These are phyloP conservation scores for Penelope pileata DNA, from an alignment of 2,113 vertebrate species.

Conservation along the genomic window DNA sequence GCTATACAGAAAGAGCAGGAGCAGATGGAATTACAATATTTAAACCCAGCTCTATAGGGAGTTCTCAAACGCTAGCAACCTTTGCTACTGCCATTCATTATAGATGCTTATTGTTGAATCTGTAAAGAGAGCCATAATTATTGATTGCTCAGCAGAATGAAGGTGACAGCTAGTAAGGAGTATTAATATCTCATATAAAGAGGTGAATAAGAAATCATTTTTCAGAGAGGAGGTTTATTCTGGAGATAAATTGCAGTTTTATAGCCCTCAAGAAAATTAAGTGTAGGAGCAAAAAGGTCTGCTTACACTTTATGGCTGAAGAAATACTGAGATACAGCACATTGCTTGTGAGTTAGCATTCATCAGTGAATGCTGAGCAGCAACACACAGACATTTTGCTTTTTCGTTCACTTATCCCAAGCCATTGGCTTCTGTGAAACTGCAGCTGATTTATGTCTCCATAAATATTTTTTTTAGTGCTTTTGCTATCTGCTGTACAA, in stretches of 20 bases:
- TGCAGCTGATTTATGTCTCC: not conserved
- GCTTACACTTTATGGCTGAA: not conserved
- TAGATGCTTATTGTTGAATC: not conserved
- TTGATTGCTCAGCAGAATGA: conserved; percentile 36
- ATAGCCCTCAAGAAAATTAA: not conserved
- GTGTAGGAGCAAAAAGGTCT: not conserved
- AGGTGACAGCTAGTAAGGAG: conserved; percentile 19
- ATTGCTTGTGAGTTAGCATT: not conserved
- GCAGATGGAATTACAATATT: conserved; percentile 29
- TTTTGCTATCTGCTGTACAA: not conserved
- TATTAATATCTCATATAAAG: not conserved
- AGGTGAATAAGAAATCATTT: not conserved
- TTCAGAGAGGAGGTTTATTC: not conserved
- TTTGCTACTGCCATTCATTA: conserved; percentile 24
- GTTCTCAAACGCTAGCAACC: conserved; percentile 1
- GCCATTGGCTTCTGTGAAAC: not conserved
- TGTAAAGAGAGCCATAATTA: conserved; percentile 8
- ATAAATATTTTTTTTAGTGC: not conserved
- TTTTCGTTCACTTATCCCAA: not conserved
- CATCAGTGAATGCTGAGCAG: not conserved
- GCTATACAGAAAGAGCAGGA: not conserved
- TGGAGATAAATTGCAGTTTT: not conserved
- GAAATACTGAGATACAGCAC: not conserved
- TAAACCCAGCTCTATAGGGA: not conserved
- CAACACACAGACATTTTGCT: not conserved